Conservation (phyloP, 2,888 invertebrate genomes). For the Eulithis prunata region DNA sequence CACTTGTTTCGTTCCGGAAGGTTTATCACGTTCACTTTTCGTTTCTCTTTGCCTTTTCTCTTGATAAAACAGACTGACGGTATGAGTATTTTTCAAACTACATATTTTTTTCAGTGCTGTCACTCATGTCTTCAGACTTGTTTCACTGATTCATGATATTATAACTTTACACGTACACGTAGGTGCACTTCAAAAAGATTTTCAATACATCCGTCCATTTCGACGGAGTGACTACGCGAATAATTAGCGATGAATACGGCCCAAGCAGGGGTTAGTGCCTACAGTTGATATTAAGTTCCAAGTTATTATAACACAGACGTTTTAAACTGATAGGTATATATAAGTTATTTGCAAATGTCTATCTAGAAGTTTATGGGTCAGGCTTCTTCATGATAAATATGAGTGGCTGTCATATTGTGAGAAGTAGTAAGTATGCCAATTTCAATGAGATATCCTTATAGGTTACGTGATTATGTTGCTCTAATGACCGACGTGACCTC, state of each 20-base stretch:
- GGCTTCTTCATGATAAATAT: constrained; percentile 24
- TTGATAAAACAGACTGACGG: neutral
- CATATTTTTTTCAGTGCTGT: neutral
- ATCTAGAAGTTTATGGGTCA: constrained; percentile 32
- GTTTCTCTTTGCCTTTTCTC: neutral
- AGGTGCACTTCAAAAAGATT: too few species aligned
- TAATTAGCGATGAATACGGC: too few species aligned
- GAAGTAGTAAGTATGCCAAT: constrained; percentile 22
- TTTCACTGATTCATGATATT: too few species aligned
- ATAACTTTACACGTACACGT: too few species aligned
- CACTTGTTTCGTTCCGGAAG: neutral
- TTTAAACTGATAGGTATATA: constrained; percentile 30
- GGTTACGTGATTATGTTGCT: constrained; percentile 24
- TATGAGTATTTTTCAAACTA: neutral
- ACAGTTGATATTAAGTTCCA: constrained; percentile 10
- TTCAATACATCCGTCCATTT: too few species aligned
- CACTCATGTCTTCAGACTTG: too few species aligned
- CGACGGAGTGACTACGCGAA: too few species aligned
- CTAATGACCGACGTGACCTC: constrained; percentile 22
- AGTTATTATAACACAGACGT: constrained; percentile 22
- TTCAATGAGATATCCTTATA: constrained; percentile 15
- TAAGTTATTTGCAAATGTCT: constrained; percentile 28
- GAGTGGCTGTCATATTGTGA: constrained; percentile 20
- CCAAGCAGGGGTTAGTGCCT: too few species aligned
- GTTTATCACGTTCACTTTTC: neutral